Percentiles rank a stretch among this genome's conserved stretches.
Conservation (phyloP, 2,797 vertebrate species). For the Steatocranus sp. region DNA sequence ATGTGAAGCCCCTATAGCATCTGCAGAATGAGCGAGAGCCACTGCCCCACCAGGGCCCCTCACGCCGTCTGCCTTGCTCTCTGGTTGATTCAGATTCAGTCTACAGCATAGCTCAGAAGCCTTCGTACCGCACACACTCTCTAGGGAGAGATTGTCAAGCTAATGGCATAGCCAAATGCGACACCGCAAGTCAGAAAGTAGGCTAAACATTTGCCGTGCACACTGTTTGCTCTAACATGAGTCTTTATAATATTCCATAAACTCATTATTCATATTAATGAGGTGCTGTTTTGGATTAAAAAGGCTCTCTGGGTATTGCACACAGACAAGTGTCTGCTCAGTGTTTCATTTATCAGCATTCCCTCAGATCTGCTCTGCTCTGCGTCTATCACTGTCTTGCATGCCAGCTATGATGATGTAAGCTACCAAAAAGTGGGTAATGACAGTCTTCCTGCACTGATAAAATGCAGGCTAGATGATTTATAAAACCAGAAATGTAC, state of each 20-base stretch:
- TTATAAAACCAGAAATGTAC: neutral
- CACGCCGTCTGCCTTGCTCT: conserved; percentile 7
- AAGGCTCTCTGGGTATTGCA: neutral
- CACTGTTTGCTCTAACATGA: neutral
- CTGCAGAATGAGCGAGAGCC: conserved; percentile 24
- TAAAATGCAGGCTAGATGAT: conserved; percentile 5
- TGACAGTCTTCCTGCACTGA: conserved; percentile 4
- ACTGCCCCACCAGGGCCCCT: conserved; percentile 27
- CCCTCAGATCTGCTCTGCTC: neutral
- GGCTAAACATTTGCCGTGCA: conserved; percentile 5
- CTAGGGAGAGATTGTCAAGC: conserved; percentile 14
- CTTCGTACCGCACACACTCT: conserved; percentile 27
- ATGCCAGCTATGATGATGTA: conserved; percentile 10
- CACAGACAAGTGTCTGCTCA: conserved; percentile 3
- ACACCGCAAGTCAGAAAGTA: conserved; percentile 14
- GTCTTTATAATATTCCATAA: neutral
- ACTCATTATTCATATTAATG: neutral
- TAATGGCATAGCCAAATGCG: conserved; percentile 37
- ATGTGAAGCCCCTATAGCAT: conserved; percentile 32
- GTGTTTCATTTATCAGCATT: neutral
- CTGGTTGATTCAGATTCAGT: conserved; percentile 20
- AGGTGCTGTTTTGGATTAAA: neutral
- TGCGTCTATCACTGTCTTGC: neutral
- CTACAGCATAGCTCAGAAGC: conserved; percentile 17
- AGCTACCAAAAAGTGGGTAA: conserved; percentile 1